phyloP scores from a whole-genome alignment of 2,888 invertebrate genomes.

The Chloroclysta siterata region DNA sequence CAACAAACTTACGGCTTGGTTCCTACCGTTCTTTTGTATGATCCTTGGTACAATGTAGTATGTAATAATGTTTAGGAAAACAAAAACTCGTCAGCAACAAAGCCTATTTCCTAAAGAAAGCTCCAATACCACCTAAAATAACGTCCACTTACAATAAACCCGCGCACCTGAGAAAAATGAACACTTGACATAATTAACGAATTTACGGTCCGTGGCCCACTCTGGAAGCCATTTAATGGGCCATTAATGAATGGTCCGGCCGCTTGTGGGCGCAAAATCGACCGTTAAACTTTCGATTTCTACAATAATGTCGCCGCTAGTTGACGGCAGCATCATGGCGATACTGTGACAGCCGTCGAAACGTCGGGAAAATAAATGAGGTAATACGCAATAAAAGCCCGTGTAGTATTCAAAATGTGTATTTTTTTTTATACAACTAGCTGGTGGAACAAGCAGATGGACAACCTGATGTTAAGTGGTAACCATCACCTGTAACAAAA shows the following conservation, averaged over 20 bases:
- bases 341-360: no score
- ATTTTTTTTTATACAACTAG: no score
- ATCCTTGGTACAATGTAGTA: no score
- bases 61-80: no score
- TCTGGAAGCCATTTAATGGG: slow-evolving; percentile 21
- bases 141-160: slow-evolving; percentile 4
- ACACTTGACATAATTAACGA: slow-evolving; percentile 34
- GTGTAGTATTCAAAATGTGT: no score
- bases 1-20: no score
- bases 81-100: background rate
- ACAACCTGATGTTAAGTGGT: no score
- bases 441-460: no score
- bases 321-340: background rate
- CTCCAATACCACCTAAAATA: background rate
- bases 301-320: background rate
- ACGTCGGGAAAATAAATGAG: no score
- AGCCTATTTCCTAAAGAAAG: background rate
- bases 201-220: slow-evolving; percentile 27
- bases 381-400: no score
- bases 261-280: slow-evolving; percentile 24
- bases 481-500: no score
- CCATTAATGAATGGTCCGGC: slow-evolving; percentile 27
- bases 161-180: slow-evolving; percentile 35
- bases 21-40: no score
- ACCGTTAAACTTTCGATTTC: slow-evolving; percentile 13